These are phyloP conservation scores for Stratiomys singularior DNA, from an alignment of 2,888 invertebrate genomes.

Conservation along the genomic window DNA sequence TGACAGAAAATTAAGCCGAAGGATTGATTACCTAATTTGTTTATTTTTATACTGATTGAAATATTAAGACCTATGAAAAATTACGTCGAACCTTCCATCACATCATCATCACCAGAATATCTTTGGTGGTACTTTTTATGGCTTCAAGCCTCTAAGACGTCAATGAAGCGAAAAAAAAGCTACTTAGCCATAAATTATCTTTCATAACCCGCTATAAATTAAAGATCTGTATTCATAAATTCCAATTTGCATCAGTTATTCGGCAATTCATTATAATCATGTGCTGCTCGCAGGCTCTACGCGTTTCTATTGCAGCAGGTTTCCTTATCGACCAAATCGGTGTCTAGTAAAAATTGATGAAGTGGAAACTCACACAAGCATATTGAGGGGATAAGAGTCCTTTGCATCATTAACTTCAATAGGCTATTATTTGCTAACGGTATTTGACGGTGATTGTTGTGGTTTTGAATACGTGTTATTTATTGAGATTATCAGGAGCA, in stretches of 20 bases:
- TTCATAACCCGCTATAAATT: neutral
- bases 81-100: no score
- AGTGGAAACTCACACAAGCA: conserved; percentile 27
- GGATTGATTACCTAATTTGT: no score
- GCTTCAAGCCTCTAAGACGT: no score
- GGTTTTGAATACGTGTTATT: conserved; percentile 30
- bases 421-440: conserved; percentile 17
- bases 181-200: neutral
- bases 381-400: conserved; percentile 2
- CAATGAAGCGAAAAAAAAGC: neutral
- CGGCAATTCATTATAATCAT: neutral
- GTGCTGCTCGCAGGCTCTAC: neutral
- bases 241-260: neutral
- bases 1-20: no score
- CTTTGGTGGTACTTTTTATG: no score
- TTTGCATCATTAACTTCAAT: conserved; percentile 40
- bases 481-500: no score
- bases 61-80: no score
- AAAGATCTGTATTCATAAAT: neutral
- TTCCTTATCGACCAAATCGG: conserved; percentile 29
- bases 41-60: no score
- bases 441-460: conserved; percentile 3
- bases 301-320: neutral
- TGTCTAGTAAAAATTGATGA: conserved; percentile 40
- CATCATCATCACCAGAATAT: no score